Evolutionary conservation across 2,797 vertebrate species (phyloP), one percentile per base, ranked within the genome.

Genomic region (Petrocephalus sullivani): DNA sequence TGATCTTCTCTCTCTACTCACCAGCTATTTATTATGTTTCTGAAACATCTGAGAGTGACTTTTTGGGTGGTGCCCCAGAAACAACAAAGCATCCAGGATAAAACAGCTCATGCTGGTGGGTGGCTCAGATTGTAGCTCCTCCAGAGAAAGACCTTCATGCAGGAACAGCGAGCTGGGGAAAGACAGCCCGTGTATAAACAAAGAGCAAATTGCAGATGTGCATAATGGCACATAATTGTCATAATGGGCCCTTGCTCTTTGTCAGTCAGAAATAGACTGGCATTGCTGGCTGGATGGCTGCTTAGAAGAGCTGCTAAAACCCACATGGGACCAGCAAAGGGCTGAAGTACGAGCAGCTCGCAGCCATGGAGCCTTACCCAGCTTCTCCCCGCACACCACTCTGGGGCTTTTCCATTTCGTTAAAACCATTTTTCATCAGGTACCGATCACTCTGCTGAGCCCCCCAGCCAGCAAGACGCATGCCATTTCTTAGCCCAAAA

Each of bases 231-330:
- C 60, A 84, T 85, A 61, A 87, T 88, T 71, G 71, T 78, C 46
- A 64, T 51, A 88, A 88, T 33, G 78, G 88, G 60, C 54, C 37
- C 60, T 85, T 49, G 51, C 37, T 37, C 21, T 87, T 57, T 89
- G 86, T 85, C 82, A 91, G 81, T 86, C 89, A 67, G 54, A 90
- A 91, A 91, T 89, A 90, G 89, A 78, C 23, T 75, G 53, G 61
- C 61, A 88, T 87, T 83, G 85, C 58, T 33, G 56, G 81, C 85
- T 57, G 86, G 78, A 9, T 75, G 23, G 67, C 53, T 51, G 57
- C 86, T 82, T 78, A 56, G 61, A 64, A 41, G 19, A 61, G 84
- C 23, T 64, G 87, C 37, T 57, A 85, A 23, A 85, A 57, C 53
- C 33, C 7, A 10, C 23, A 85, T 57, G 49, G 49, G 10, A 54